Conservation (phyloP, 1,140 invertebrate species). For the Magallana angulata region DNA sequence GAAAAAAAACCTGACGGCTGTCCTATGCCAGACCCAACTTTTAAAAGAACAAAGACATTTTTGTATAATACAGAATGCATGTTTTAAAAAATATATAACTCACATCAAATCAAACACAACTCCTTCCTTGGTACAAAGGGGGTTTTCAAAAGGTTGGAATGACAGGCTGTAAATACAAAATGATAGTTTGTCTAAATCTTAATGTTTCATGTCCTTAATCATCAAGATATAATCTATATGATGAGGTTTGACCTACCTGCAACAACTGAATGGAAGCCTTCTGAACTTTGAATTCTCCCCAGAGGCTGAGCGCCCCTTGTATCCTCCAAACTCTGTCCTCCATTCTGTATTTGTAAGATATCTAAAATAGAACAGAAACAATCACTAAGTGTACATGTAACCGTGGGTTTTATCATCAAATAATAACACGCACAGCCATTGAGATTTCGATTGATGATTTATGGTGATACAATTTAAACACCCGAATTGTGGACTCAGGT, state of each 20-base stretch:
- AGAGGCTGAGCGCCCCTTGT: constrained; percentile 82
- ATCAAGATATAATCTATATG: no score
- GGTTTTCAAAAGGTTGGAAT: constrained; percentile 94
- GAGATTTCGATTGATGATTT: no score
- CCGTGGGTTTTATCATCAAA: no score
- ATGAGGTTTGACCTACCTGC: constrained; percentile 80
- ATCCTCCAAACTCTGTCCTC: constrained; percentile 96
- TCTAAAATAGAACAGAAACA: constrained; percentile 80
- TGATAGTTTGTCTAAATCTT: not conserved
- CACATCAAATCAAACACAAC: constrained; percentile 81
- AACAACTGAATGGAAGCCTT: constrained; percentile 95
- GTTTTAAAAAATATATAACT: constrained; percentile 80
- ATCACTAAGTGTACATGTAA: no score
- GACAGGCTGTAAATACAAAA: constrained; percentile 84
- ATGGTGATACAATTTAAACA: no score
- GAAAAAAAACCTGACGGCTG: no score
- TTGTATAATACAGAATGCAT: constrained; percentile 3
- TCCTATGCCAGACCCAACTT: no score
- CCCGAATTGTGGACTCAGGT: no score
- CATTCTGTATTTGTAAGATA: constrained; percentile 98
- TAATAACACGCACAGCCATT: no score
- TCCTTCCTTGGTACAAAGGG: constrained; percentile 86
- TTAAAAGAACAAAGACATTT: no score
- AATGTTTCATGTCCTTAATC: no score
- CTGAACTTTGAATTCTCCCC: constrained; percentile 90